Base-by-base conservation (phyloP, 2,797 vertebrate species). In the Melanotaenia nigrans region DNA sequence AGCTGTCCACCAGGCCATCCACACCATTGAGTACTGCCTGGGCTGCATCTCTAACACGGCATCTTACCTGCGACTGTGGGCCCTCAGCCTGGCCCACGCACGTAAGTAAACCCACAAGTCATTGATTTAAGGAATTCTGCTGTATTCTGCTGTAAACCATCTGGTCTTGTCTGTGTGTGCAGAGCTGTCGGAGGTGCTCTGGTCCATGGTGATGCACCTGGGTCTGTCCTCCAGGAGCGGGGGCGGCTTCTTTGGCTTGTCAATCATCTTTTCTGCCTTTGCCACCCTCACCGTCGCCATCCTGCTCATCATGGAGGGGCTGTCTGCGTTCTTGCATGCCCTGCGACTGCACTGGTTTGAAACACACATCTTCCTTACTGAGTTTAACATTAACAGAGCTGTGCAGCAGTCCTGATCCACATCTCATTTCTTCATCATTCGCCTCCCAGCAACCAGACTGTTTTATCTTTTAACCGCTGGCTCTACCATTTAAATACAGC, bases 1-100 rank as follows among this genome's bases (percentile, higher is more conserved):
- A 0, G 95, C 97, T 49, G 95, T 99, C 30, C 94, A 97, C 90
- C 97, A 99, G 92, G 96, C 97, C 65, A 99, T 99, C 90, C 97
- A 99, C 88, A 99, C 97, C 85, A 99, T 99, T 1, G 97, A 99
- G 72, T 99, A 96, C 87, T 99, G 97, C 90, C 91, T 99, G 90
- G 97, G 97, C 38, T 99, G 97, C 88, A 95, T 98, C 81, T 94
- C 91, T 51, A 93, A 93, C 88, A 93, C 93, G 0, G 91, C 90
- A 11, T 93, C 92, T 36, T 93, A 93, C 71, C 87, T 92, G 65
- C 92, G 91, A 49, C 90, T 92, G 11, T 91, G 92, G 92, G 91
- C 90, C 59, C 88, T 90, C 61, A 91, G 91, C 47, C 77, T 93
- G 61, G 92, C 91, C 61, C 93, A 94, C 57, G 92, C 92, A 85